Conservation (phyloP, 1,140 invertebrate species). For the Penaeus indicus region DNA sequence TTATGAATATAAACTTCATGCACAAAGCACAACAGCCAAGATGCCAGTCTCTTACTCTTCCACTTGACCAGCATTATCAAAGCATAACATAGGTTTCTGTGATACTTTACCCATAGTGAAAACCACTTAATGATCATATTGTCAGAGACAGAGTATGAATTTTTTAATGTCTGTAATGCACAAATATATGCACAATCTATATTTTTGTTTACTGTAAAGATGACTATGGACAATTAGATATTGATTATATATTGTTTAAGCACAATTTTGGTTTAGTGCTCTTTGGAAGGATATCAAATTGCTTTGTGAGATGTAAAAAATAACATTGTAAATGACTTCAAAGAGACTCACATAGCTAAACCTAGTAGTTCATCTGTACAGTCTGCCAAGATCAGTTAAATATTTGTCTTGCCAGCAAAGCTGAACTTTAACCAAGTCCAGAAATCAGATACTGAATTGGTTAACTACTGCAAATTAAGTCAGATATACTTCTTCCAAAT, state of each 20-base stretch:
- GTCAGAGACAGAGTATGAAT: slow-evolving; percentile 48
- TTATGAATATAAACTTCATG: slow-evolving; percentile 23
- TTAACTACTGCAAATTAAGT: slow-evolving; percentile 27
- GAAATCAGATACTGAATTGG: no score
- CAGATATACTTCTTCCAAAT: slow-evolving; percentile 35
- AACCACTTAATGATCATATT: slow-evolving; percentile 54
- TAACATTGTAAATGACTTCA: no score
- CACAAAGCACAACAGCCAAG: slow-evolving; percentile 32
- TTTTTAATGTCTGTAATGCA: slow-evolving; percentile 51
- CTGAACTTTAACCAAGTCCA: no score
- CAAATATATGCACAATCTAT: slow-evolving; percentile 32
- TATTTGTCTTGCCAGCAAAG: no score
- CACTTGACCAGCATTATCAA: slow-evolving; percentile 46
- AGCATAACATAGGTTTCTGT: slow-evolving; percentile 60
- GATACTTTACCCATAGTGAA: slow-evolving; percentile 57
- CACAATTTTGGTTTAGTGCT: no score
- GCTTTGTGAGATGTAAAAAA: no score
- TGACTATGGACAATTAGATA: not conserved
- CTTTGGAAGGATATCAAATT: no score
- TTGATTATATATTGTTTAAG: no score
- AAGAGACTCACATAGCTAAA: no score
- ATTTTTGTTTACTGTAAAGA: slow-evolving; percentile 28
- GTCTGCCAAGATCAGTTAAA: no score
- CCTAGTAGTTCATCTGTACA: no score
- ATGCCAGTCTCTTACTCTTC: slow-evolving; percentile 21